phyloP scores from a whole-genome alignment of 1,140 invertebrate species.

The Phymastichus coffea region DNA sequence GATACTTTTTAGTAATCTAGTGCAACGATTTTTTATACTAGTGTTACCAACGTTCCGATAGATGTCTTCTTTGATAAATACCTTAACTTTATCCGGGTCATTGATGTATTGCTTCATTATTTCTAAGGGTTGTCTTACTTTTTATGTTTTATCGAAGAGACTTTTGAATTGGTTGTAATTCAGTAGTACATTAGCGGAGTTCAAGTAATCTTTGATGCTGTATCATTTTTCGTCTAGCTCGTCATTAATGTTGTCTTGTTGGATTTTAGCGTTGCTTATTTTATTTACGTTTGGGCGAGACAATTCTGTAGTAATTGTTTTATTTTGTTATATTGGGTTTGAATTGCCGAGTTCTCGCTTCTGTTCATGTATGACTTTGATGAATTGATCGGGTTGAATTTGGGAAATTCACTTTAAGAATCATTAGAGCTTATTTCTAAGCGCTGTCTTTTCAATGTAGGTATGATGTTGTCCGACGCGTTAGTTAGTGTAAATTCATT shows the following conservation, averaged over 20 bases:
- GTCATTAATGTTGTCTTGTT: slow-evolving; percentile 1
- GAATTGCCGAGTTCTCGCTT: no score
- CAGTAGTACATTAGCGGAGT: neutral
- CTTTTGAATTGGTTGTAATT: neutral
- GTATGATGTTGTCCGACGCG: no score
- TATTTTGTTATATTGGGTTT: no score
- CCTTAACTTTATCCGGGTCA: neutral
- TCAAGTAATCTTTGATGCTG: neutral
- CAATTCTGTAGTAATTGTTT: no score
- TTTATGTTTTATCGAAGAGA: neutral
- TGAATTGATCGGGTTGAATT: no score
- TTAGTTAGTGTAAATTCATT: no score
- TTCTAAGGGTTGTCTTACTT: neutral
- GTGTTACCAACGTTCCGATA: neutral
- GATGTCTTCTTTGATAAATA: neutral
- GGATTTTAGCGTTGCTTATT: neutral
- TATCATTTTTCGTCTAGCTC: neutral
- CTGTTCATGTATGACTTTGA: no score
- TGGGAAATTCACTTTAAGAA: no score
- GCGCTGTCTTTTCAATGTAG: no score
- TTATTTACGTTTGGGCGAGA: no score
- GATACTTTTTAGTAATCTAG: neutral
- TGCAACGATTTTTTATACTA: neutral
- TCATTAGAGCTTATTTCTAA: no score
- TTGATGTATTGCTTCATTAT: neutral